Conservation (phyloP, 1,140 invertebrate species). For the Drosophila sp. region DNA sequence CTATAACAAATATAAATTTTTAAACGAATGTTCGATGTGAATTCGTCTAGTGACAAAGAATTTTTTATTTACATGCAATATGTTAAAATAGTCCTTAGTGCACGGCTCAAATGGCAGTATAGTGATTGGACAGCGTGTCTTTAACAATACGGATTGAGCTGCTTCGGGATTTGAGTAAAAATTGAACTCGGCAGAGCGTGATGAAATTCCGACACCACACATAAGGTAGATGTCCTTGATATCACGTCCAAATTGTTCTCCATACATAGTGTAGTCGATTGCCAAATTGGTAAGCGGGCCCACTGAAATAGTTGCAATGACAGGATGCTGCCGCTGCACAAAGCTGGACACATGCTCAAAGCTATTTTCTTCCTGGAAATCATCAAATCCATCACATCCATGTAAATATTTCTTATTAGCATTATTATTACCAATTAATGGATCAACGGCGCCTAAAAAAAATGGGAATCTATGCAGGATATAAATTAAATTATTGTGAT, state of each 20-base stretch:
- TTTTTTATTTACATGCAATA: constrained; percentile 85
- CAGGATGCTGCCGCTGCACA: constrained; percentile 66
- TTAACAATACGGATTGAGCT: constrained; percentile 88
- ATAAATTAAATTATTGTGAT: not conserved
- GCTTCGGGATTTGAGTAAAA: constrained; percentile 92
- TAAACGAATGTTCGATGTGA: not conserved
- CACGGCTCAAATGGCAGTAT: constrained; percentile 89
- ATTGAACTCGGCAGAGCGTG: constrained; percentile 91
- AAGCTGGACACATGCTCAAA: constrained; percentile 40
- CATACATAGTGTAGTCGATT: constrained; percentile 88
- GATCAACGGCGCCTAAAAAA: constrained; percentile 86
- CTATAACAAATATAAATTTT: constrained; percentile 84
- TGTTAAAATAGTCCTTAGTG: constrained; percentile 77
- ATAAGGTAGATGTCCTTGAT: constrained; percentile 89
- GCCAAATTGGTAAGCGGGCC: constrained; percentile 92
- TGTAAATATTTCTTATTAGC: constrained; percentile 69
- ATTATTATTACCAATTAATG: constrained; percentile 84
- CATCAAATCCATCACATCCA: constrained; percentile 89
- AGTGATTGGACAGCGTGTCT: constrained; percentile 86
- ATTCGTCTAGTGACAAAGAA: too few species aligned
- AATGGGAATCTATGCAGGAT: constrained; percentile 87
- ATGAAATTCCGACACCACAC: constrained; percentile 91
- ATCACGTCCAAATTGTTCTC: constrained; percentile 86
- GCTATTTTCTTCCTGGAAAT: constrained; percentile 70
- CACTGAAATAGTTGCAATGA: constrained; percentile 87